These are phyloP conservation scores for Penelope pileata DNA, from an alignment of 2,113 vertebrate genomes.

Conservation along the genomic window DNA sequence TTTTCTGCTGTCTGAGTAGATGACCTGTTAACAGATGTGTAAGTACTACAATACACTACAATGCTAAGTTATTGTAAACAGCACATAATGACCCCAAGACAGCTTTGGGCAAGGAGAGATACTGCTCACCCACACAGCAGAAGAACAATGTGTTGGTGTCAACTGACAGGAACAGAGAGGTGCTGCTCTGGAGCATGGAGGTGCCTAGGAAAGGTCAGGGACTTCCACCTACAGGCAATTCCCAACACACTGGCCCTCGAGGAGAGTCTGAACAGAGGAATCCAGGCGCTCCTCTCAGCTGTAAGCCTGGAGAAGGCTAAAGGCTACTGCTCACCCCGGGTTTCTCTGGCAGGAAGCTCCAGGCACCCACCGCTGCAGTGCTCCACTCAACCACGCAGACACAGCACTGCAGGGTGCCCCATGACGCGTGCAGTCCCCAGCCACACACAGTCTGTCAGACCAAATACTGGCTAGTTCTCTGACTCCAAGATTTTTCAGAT, in stretches of 20 bases:
- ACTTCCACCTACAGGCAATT: background rate
- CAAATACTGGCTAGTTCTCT: background rate
- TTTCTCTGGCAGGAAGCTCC: background rate
- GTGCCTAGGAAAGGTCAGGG: background rate
- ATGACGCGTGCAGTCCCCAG: accelerated
- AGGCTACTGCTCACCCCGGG: background rate
- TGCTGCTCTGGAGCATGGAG: background rate
- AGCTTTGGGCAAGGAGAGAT: background rate
- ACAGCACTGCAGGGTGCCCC: accelerated
- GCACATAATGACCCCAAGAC: background rate
- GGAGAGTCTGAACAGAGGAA: background rate
- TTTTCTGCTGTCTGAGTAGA: background rate
- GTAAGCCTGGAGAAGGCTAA: background rate
- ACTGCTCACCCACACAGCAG: background rate
- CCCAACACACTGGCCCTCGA: background rate
- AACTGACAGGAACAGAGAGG: background rate
- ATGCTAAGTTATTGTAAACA: background rate
- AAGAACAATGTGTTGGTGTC: background rate
- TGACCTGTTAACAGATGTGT: background rate
- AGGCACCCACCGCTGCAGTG: background rate
- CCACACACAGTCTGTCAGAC: background rate
- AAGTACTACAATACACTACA: background rate
- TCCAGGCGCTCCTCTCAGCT: background rate
- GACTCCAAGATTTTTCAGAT: background rate
- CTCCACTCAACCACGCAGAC: accelerated